These are phyloP conservation scores for Andrena bucephala DNA, from an alignment of 2,888 invertebrate species.

Conservation along the genomic window DNA sequence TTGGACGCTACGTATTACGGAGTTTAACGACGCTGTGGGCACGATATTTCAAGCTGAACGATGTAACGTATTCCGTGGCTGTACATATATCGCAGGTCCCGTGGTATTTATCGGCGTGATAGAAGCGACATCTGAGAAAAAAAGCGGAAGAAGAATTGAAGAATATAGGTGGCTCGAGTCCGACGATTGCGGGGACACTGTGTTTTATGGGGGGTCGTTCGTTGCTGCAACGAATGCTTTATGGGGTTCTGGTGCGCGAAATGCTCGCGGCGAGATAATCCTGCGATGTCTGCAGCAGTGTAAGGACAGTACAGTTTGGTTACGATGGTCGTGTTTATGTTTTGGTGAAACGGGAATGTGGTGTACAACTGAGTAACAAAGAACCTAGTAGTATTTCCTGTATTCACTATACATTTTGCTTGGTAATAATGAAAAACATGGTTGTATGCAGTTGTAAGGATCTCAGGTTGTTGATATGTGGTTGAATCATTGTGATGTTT, in stretches of 20 bases:
- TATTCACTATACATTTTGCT: no score
- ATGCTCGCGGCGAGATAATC: neutral
- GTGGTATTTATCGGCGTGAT: constrained; percentile 25
- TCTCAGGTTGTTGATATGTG: no score
- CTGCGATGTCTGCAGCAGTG: no score
- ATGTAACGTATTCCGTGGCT: constrained; percentile 24
- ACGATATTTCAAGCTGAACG: constrained; percentile 33
- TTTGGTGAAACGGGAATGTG: no score
- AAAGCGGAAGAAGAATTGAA: constrained; percentile 7
- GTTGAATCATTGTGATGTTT: no score
- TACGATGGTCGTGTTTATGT: no score
- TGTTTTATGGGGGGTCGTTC: constrained; percentile 10
- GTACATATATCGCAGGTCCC: neutral
- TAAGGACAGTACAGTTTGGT: no score
- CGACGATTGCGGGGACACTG: neutral
- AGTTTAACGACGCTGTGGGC: constrained; percentile 31
- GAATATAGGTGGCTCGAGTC: constrained; percentile 4
- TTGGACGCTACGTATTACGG: constrained; percentile 17
- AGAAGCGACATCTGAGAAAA: neutral
- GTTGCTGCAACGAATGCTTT: neutral
- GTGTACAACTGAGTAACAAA: no score
- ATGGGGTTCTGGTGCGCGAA: constrained; percentile 5
- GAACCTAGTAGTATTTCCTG: no score
- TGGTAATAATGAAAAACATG: no score
- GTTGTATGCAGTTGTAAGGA: no score